Base-by-base conservation (phyloP, 2,888 invertebrate genomes). In the Harpalus rufipes region DNA sequence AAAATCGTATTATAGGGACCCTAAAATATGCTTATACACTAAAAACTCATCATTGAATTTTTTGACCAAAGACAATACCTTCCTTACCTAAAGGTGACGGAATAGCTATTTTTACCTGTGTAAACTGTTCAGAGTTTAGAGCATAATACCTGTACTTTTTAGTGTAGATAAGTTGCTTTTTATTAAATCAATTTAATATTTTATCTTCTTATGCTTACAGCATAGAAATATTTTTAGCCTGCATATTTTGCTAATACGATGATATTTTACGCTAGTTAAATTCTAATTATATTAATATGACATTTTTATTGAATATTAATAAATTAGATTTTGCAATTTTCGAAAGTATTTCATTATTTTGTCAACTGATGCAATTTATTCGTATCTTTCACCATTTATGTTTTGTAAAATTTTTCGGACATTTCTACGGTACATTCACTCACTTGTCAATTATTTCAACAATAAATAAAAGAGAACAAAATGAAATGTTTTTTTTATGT, bases 351-450 rank as follows among this genome's bases (percentile, higher is more conserved):
- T 18, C 21, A 44, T 14, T 32, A 58, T 58, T 78, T 78, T 74
- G 74, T 51, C 58, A 78, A 78, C 78, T 78, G 78, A 78, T 58
- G 78, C 58, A 78, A 78, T 32, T 56, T 78, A 25, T 16, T n/a
- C 21, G 58, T 12, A 25, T n/a, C 14, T 78, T 78, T 12, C 78
- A 78, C n/a, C 78, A 78, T 56, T 78, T 58, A 78, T 58, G 56
- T 58, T 74, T 58, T 74, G 18, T 44, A 18, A 4, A 74, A 74
- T 74, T 18, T 39, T 68, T 39, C 32, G 68, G 41, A 68, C 32
- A 68, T 68, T 65, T 39, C 39, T 68, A 14, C 12, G 12, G 5
- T 39, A 68, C 68, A 32, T 68, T 68, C 68, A 39, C 68, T 68
- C 68, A 39, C 68, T 68, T 68, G 10, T n/a, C 32, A 39, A 25